Base-by-base conservation (phyloP, 2,113 vertebrate genomes). In the Antigone vipio region DNA sequence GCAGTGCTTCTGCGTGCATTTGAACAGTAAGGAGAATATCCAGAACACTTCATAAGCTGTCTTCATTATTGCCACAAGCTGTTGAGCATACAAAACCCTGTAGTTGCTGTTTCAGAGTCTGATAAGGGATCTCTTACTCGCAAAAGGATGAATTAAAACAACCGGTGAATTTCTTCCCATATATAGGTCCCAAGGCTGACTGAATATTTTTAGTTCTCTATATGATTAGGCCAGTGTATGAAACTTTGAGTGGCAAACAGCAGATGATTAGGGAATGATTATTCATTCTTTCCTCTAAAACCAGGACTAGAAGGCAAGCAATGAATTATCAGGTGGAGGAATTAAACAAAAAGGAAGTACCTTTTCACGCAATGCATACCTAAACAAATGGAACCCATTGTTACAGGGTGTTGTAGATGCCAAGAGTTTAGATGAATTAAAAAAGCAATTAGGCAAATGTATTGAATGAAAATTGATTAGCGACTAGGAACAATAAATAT, bases 401-500 rank as follows among this genome's bases (percentile, higher is more conserved):
- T 34, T 68, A 72, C 66, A 82, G 88, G 66, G 76, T 58, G 21
- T 15, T 90, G 35, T 60, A 72, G 40, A 40, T 92, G 52, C 47
- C 47, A 84, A 40, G 52, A 89, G 3, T 91, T 93, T 63, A 64
- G 34, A 56, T 63, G 11, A 72, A 87, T 72, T 93, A 2, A 32
- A 89, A 93, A 93, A 75, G n/a, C 42, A 64, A 30, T 87, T 91
- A 12, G n/a, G 84, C 27, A 75, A 67, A 74, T 47, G 12, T 38
- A 74, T 72, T 63, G 40, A 96, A 89, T 56, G 22, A 89, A 95
- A 95, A 82, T 52, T 62, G 67, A 75, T 87, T 91, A 91, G 18
- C 2, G 4, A 52, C 16, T 38, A 91, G 55, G 44, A 95, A 95
- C 90, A 94, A 85, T 47, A 95, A 89, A 87, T 78, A 87, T 52